These are phyloP conservation scores for Pachyramphus minor DNA, from an alignment of 2,113 vertebrate genomes.

Conservation along the genomic window DNA sequence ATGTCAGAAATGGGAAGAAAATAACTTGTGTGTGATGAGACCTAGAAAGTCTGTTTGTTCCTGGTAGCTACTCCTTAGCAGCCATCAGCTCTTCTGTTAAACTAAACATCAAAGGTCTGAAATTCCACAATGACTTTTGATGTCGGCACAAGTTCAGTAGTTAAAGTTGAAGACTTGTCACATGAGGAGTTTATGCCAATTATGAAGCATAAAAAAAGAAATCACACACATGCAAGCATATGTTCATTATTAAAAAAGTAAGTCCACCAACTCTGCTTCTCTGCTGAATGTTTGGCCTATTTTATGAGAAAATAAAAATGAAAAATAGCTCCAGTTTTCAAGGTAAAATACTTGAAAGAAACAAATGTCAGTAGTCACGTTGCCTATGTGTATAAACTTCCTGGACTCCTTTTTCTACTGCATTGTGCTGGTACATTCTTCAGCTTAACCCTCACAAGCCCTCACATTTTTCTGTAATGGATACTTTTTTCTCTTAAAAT, in stretches of 20 bases:
- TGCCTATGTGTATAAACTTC: not conserved
- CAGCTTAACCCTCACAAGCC: not conserved
- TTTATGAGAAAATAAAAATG: slow-evolving; percentile 50
- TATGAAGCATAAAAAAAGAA: slow-evolving; percentile 40
- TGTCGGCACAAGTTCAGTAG: slow-evolving; percentile 28
- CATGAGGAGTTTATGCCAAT: slow-evolving; percentile 39
- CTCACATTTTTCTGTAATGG: not conserved
- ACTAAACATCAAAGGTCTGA: slow-evolving; percentile 59
- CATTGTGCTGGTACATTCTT: not conserved
- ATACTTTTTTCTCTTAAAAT: not conserved
- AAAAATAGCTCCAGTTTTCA: slow-evolving; percentile 30
- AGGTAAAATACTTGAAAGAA: slow-evolving; percentile 36
- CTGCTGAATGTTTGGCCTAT: not conserved
- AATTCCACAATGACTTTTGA: slow-evolving; percentile 61
- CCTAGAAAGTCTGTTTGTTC: slow-evolving; percentile 59
- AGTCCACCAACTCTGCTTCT: not conserved
- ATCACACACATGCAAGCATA: slow-evolving; percentile 11
- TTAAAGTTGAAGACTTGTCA: slow-evolving; percentile 53
- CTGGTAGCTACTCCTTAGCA: slow-evolving; percentile 44
- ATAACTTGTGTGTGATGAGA: slow-evolving; percentile 28
- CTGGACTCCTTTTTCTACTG: not conserved
- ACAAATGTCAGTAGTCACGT: not conserved
- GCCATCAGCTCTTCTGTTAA: slow-evolving; percentile 40
- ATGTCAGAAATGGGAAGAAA: slow-evolving; percentile 28
- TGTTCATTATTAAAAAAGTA: slow-evolving; percentile 44